Evolutionary conservation across 1,140 invertebrate species (phyloP).

Genomic region (Nixonia krombeini): DNA sequence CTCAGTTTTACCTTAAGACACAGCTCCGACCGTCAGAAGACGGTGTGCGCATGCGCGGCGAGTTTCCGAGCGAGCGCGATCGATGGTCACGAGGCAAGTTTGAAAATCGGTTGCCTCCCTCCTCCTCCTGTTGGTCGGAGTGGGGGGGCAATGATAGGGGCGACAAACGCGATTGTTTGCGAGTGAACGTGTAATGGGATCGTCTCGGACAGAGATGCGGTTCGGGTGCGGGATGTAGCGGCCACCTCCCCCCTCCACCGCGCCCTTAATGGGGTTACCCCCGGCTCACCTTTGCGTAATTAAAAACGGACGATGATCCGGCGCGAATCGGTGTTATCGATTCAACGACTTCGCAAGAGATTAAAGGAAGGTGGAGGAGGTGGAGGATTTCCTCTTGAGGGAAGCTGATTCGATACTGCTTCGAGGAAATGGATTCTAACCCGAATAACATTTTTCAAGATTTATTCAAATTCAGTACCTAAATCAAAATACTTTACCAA

Average conservation of each 20-base stretch:
- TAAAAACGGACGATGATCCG: constrained; percentile 60
- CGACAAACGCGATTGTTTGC: constrained; percentile 41
- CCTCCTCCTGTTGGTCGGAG: too few relatives aligned
- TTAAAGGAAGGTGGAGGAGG: too few relatives aligned
- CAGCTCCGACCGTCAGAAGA: not conserved
- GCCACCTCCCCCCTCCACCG: constrained; percentile 33
- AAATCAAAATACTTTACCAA: too few relatives aligned
- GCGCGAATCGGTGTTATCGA: constrained; percentile 56
- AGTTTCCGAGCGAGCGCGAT: not conserved
- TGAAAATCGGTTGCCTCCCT: constrained; percentile 16
- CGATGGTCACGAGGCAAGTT: constrained; percentile 2
- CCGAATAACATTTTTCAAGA: too few relatives aligned
- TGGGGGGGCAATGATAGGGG: constrained; percentile 11
- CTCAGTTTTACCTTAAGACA: not conserved
- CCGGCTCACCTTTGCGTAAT: constrained; percentile 58
- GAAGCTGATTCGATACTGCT: too few relatives aligned
- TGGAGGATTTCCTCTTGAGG: too few relatives aligned
- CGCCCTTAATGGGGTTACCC: constrained; percentile 59
- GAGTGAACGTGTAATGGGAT: constrained; percentile 54
- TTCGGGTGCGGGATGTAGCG: constrained; percentile 42
- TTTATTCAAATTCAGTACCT: too few relatives aligned
- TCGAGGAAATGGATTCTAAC: too few relatives aligned
- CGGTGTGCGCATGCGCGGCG: not conserved
- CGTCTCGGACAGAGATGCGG: constrained; percentile 45
- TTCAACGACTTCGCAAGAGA: constrained; percentile 25